Evolutionary conservation across 2,113 vertebrate genomes (phyloP).

Genomic region (Microcebus lehilahytsara): DNA sequence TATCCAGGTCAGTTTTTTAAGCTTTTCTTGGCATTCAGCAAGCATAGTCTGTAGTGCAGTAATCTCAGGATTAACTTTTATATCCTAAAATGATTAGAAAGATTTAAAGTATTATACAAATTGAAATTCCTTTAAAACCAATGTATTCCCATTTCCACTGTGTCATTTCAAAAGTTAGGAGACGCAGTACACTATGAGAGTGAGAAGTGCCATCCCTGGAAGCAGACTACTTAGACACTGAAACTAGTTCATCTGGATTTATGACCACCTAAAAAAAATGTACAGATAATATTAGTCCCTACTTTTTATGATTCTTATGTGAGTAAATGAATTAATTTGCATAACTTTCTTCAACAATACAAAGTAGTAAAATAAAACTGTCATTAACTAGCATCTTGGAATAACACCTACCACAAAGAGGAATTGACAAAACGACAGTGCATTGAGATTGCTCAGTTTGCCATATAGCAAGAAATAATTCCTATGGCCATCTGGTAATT

Average conservation of each 20-base stretch:
- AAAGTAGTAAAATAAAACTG: neutral
- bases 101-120: neutral
- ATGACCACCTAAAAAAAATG: neutral
- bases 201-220: neutral
- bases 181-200: neutral
- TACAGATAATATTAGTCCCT: neutral
- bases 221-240: neutral
- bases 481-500: neutral
- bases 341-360: neutral
- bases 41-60: slow-evolving; percentile 83
- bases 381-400: neutral
- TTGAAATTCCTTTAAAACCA: neutral
- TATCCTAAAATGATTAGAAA: slow-evolving; percentile 57
- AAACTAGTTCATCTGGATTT: no score
- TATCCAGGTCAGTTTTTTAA: slow-evolving; percentile 79
- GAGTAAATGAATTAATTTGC: neutral
- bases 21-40: slow-evolving; percentile 85
- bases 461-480: neutral
- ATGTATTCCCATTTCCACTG: neutral
- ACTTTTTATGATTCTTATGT: neutral
- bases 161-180: neutral
- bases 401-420: neutral
- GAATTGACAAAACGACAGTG: neutral
- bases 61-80: slow-evolving; percentile 76
- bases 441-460: neutral